phyloP scores from a whole-genome alignment of 2,888 invertebrate genomes.

The Acleris cristana region DNA sequence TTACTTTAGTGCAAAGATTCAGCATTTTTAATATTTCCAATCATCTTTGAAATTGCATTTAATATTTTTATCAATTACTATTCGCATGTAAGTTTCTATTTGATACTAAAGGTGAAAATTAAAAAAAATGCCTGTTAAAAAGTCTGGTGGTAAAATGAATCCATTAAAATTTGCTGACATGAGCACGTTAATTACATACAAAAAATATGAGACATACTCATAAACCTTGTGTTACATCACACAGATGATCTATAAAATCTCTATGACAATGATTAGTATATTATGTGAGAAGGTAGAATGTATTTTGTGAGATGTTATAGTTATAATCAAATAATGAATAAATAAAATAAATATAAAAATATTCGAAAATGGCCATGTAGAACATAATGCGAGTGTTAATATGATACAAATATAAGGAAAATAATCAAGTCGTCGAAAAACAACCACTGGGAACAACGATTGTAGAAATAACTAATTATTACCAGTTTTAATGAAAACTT shows the following conservation, averaged over 20 bases:
- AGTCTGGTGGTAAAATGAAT: too few relatives aligned
- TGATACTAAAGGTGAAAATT: too few relatives aligned
- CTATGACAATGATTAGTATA: conserved; percentile 21
- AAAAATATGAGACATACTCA: too few relatives aligned
- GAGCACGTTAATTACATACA: too few relatives aligned
- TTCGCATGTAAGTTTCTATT: too few relatives aligned
- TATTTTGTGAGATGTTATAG: conserved; percentile 11
- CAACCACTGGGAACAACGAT: conserved; percentile 4
- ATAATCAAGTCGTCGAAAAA: conserved; percentile 35
- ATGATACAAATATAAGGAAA: conserved; percentile 25
- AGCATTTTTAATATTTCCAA: too few relatives aligned
- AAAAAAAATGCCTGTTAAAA: too few relatives aligned
- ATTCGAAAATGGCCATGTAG: conserved; percentile 29
- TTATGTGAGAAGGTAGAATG: conserved; percentile 12
- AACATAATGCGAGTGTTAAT: conserved; percentile 29
- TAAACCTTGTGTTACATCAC: conserved; percentile 1
- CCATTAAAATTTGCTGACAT: too few relatives aligned
- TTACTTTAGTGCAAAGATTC: too few relatives aligned
- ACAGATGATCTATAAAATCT: conserved; percentile 19
- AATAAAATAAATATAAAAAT: conserved; percentile 32
- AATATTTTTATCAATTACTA: too few relatives aligned
- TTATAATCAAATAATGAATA: conserved; percentile 23
- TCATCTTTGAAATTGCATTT: too few relatives aligned
- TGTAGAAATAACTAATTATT: background rate
- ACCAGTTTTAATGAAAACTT: background rate